Conservation (phyloP, 2,797 vertebrate species). For the Morus bassanus region DNA sequence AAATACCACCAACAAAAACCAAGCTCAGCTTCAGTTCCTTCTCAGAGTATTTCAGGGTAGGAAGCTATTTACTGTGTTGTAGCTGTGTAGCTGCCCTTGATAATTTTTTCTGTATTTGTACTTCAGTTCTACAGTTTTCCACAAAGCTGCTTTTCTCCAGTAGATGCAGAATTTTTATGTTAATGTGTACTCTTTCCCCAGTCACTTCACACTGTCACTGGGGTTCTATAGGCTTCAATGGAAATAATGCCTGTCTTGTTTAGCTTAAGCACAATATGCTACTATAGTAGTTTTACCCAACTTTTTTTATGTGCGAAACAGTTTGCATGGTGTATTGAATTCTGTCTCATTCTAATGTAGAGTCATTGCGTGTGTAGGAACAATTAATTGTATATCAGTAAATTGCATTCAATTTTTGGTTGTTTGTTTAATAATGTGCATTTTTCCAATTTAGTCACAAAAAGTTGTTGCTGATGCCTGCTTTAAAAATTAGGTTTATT, state of each 20-base stretch:
- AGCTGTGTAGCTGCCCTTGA: background rate
- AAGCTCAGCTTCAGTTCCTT: background rate
- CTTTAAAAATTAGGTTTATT: background rate
- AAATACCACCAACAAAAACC: background rate
- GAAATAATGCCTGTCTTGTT: conserved; percentile 56
- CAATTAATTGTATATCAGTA: background rate
- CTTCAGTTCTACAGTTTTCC: background rate
- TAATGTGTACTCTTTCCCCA: conserved; percentile 10
- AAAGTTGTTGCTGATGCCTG: background rate
- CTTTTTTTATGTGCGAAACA: background rate
- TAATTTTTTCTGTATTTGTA: background rate
- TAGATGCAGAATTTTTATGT: conserved; percentile 51
- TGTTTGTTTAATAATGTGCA: background rate
- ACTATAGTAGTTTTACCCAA: conserved; percentile 2
- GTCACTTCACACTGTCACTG: conserved; percentile 17
- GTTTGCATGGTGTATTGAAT: background rate
- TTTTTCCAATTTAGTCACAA: background rate
- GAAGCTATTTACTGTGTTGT: background rate
- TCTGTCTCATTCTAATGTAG: background rate
- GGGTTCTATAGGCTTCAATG: conserved; percentile 23
- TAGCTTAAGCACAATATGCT: conserved; percentile 31
- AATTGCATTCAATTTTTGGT: background rate
- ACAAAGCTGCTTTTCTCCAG: conserved; percentile 43
- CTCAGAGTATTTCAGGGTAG: background rate
- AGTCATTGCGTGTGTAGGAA: background rate